Percentiles rank a stretch among this genome's conserved stretches.
Evolutionary conservation across 2,113 vertebrate genomes (phyloP).

Genomic region (Mesocricetus auratus): DNA sequence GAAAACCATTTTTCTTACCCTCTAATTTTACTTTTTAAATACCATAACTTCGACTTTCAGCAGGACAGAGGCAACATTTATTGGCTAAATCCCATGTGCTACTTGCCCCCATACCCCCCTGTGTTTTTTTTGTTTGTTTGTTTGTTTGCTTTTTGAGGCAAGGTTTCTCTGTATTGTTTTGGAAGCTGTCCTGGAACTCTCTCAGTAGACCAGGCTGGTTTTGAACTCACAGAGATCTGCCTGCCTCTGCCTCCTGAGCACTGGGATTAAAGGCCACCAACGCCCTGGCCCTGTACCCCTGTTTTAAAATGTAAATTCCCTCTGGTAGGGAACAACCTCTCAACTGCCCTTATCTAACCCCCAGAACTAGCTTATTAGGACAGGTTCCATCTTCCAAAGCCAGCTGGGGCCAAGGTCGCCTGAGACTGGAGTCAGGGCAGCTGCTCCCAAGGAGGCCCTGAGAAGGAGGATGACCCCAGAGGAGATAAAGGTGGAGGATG

Average conservation of each 20-base stretch:
- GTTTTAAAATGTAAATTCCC: constrained; percentile 67
- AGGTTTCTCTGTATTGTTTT: too few relatives aligned
- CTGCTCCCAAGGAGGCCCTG: not conserved
- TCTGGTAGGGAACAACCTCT: constrained; percentile 48
- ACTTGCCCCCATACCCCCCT: not conserved
- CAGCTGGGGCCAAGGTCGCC: constrained; percentile 43
- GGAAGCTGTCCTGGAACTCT: too few relatives aligned
- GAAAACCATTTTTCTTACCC: constrained; percentile 5
- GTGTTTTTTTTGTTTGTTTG: too few relatives aligned
- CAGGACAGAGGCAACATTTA: not conserved
- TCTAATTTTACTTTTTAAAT: constrained; percentile 42
- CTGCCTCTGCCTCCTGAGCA: too few relatives aligned
- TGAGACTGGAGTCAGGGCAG: not conserved
- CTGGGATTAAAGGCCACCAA: too few relatives aligned
- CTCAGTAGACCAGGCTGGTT: too few relatives aligned
- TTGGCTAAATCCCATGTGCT: constrained; percentile 7
- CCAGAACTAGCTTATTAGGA: constrained; percentile 68
- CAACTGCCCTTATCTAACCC: constrained; percentile 43
- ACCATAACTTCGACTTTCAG: constrained; percentile 7
- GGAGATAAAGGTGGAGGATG: not conserved
- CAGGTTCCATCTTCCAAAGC: constrained; percentile 30
- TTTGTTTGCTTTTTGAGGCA: too few relatives aligned
- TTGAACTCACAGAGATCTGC: too few relatives aligned
- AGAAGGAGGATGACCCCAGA: not conserved
- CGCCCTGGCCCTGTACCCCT: too few relatives aligned